These are phyloP conservation scores for Dolichopus griseipennis DNA, from an alignment of 2,888 invertebrate genomes.

Conservation along the genomic window DNA sequence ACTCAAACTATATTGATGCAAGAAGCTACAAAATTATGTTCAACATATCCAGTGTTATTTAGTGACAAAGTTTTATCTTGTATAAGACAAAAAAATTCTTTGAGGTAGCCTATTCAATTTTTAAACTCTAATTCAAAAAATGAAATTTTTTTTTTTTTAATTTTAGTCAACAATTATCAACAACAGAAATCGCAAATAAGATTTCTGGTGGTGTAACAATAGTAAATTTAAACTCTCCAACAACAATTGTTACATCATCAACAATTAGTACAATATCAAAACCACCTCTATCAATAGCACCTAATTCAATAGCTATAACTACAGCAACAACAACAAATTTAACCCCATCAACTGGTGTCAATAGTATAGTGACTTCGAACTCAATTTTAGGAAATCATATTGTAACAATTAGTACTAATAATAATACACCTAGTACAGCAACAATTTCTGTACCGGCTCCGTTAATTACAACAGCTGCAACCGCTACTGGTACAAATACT, in stretches of 20 bases:
- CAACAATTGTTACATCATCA: conserved; percentile 21
- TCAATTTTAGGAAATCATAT: conserved; percentile 3
- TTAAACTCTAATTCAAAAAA: not conserved
- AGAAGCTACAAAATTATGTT: conserved; percentile 72
- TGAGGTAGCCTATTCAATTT: conserved; percentile 30
- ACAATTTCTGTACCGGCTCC: conserved; percentile 8
- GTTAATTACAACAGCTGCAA: conserved; percentile 23
- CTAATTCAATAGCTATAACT: conserved; percentile 23
- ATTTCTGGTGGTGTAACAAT: conserved; percentile 70
- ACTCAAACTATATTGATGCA: conserved; percentile 66
- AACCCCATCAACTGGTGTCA: not conserved
- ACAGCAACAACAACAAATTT: conserved; percentile 19
- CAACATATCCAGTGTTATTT: conserved; percentile 70
- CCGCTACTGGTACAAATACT: conserved; percentile 24
- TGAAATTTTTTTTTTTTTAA: not conserved
- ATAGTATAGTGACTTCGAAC: not conserved
- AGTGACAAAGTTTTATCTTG: conserved; percentile 70
- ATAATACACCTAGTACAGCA: conserved; percentile 15
- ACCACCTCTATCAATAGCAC: conserved; percentile 19
- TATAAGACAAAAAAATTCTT: conserved; percentile 55
- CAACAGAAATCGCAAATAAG: conserved; percentile 53
- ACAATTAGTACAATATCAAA: not conserved
- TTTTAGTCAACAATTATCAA: conserved; percentile 35
- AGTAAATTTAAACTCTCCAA: conserved; percentile 59
- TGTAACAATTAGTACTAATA: conserved; percentile 12